Evolutionary conservation across 2,113 vertebrate genomes (phyloP), one percentile per base, ranked within the genome.

Genomic region (Otis tarda): DNA sequence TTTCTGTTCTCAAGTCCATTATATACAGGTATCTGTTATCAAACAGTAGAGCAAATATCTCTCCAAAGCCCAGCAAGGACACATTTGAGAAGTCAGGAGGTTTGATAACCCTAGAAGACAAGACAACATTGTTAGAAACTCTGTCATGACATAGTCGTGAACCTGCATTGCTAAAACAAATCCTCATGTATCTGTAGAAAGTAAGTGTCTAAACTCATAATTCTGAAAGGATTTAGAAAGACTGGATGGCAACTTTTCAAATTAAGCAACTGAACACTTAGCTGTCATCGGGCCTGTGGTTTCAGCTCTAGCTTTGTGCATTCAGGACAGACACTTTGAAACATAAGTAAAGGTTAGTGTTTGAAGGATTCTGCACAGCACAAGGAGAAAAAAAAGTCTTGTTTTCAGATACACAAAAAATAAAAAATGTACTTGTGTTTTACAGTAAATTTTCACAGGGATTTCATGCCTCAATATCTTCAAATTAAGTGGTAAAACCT

Each of bases 1-100:
- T 98, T 97, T 99, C 99, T 97, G 99, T 99, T 98, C 99, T 98
- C 97, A 99, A 97, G 97, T 99, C 99, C 99, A 99, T 99, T 95
- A 99, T 99, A 85, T 99, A 99, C 88, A 99, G 97, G 97, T 99
- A 99, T 96, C 98, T 98, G 98, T 99, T 99, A 97, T 99, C 99
- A 93, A 99, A 99, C 56, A 99, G 98, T 70, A 99, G 98, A 56
- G 99, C 99, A 92, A 99, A 99, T 94, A 99, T 98, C 82, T 99
- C 98, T 56, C 99, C 99, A 41, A 99, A 99, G 96, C 99, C 99
- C 82, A 99, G 98, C 98, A 99, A 97, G 43, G 99, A 99, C 92
- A 99, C 98, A 88, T 99, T 99, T 63, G 98, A 98, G 68, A 98
- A 98, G 80, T 99, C 99, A 75, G 98, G 98, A 68, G 98, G 98